Evolutionary conservation across 2,113 vertebrate genomes (phyloP).

Genomic region (Falco punctatus): DNA sequence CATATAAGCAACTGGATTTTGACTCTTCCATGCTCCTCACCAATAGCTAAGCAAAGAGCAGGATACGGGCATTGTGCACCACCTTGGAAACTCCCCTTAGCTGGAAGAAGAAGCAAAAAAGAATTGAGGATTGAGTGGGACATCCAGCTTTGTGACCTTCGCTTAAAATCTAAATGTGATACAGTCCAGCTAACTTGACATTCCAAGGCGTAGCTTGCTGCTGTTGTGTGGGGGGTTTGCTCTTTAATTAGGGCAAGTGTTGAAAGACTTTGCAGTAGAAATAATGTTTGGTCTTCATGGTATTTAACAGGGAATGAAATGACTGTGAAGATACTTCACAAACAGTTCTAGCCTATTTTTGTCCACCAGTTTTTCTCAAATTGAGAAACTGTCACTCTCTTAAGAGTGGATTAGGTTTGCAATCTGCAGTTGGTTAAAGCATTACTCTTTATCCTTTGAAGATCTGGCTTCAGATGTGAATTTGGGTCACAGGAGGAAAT

Average conservation of each 20-base stretch:
- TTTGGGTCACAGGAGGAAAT: neutral
- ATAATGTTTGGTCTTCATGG: neutral
- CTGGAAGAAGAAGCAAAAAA: neutral
- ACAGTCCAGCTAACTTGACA: neutral
- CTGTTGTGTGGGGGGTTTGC: neutral
- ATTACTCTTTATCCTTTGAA: neutral
- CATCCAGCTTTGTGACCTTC: neutral
- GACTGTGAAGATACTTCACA: neutral
- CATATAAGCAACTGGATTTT: neutral
- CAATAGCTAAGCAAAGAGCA: neutral
- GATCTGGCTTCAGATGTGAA: neutral
- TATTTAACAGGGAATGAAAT: neutral
- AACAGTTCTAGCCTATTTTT: neutral
- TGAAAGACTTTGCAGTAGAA: neutral
- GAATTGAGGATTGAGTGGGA: neutral
- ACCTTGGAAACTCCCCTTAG: neutral
- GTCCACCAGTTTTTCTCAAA: neutral
- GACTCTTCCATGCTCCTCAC: neutral
- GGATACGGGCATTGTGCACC: too few relatives aligned
- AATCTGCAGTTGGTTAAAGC: slow-evolving; percentile 5
- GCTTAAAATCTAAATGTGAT: neutral
- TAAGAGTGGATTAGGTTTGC: neutral
- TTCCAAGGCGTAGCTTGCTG: neutral
- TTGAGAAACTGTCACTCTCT: neutral
- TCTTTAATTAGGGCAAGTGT: neutral